These are phyloP conservation scores for Antennarius striatus DNA, from an alignment of 2,113 vertebrate genomes.

Conservation along the genomic window DNA sequence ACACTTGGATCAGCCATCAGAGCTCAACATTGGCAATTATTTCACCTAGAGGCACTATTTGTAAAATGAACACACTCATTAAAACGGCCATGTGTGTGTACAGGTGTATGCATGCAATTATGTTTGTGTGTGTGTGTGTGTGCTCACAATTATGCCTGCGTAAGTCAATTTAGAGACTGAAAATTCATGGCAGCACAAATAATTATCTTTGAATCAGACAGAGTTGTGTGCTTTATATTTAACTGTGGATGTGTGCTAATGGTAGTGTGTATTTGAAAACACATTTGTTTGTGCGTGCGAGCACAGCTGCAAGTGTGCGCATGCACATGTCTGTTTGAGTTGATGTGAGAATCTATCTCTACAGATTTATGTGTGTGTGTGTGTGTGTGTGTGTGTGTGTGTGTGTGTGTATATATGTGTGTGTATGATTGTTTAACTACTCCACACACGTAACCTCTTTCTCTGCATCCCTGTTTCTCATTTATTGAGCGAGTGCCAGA, in stretches of 20 bases:
- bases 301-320: not conserved
- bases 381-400: constrained; percentile 43
- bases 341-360: constrained; percentile 34
- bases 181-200: constrained; percentile 60
- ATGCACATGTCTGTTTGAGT: not conserved
- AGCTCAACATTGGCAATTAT: constrained; percentile 70
- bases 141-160: not conserved
- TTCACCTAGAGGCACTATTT: constrained; percentile 70
- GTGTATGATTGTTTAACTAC: constrained; percentile 78
- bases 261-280: constrained; percentile 30
- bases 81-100: constrained; percentile 51
- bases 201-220: constrained; percentile 65
- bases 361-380: constrained; percentile 17
- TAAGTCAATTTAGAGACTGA: constrained; percentile 48
- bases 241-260: constrained; percentile 35
- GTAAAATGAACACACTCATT: constrained; percentile 77
- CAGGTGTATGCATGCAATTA: constrained; percentile 20
- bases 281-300: constrained; percentile 20
- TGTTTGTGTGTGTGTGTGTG: constrained; percentile 7
- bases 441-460: constrained; percentile 81
- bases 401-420: constrained; percentile 48
- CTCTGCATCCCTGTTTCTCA: constrained; percentile 79
- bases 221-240: constrained; percentile 65
- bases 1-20: constrained; percentile 64
- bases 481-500: constrained; percentile 74